Percentiles rank a stretch among this genome's conserved stretches.
Conservation (phyloP, 2,797 vertebrate genomes). For the Xenops minutus region DNA sequence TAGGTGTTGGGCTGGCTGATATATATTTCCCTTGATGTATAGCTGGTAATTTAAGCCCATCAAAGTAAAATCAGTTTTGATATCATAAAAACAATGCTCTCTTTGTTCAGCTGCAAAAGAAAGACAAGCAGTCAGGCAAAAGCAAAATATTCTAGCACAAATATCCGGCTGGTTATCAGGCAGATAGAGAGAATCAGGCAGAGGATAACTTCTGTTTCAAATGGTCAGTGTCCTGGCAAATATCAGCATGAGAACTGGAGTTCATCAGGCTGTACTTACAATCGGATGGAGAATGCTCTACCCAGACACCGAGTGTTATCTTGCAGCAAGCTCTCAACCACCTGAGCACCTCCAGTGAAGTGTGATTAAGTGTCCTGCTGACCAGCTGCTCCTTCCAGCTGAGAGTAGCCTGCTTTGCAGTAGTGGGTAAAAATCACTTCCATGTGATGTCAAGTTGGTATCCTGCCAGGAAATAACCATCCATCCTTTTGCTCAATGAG, state of each 20-base stretch:
- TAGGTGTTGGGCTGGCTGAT: conserved; percentile 20
- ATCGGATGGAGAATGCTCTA: background rate
- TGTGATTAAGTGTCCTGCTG: conserved; percentile 2
- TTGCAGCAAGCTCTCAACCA: background rate
- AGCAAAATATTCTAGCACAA: conserved; percentile 41
- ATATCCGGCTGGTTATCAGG: conserved; percentile 55
- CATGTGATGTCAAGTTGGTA: background rate
- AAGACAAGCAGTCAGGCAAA: background rate
- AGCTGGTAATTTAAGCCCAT: conserved; percentile 28
- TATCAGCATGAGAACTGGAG: conserved; percentile 15
- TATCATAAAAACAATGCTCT: conserved; percentile 15
- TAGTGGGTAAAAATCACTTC: background rate
- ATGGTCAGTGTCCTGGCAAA: conserved; percentile 18
- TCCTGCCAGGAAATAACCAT: background rate
- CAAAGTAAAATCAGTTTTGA: conserved; percentile 25
- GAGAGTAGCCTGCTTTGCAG: background rate
- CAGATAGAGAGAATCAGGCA: conserved; percentile 18
- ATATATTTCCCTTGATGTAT: conserved; percentile 1
- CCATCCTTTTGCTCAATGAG: background rate
- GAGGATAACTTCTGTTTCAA: conserved; percentile 33
- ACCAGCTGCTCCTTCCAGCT: background rate
- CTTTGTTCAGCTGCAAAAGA: conserved; percentile 45
- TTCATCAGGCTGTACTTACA: background rate
- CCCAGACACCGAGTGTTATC: background rate
- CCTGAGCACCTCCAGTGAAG: conserved; percentile 23